phyloP scores from a whole-genome alignment of 2,888 invertebrate genomes.

The Metellina segmentata region DNA sequence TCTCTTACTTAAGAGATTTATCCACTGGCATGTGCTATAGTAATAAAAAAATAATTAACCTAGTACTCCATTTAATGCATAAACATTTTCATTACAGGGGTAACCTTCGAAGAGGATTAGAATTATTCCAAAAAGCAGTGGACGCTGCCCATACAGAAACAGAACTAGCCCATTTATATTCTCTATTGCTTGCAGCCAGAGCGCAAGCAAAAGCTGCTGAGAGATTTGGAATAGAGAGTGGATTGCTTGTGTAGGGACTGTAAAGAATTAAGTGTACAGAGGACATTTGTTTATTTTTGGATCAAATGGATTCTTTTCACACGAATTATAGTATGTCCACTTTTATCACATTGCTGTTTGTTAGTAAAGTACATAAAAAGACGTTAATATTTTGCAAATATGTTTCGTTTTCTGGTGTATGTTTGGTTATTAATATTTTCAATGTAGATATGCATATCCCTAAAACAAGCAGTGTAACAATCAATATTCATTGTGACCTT shows the following conservation, averaged over 20 bases:
- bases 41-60: too few species aligned
- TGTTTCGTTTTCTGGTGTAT: neutral
- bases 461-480: neutral
- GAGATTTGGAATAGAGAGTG: slow-evolving; percentile 67
- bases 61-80: neutral
- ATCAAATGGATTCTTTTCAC: slow-evolving; percentile 35
- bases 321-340: slow-evolving; percentile 4
- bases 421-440: neutral
- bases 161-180: slow-evolving; percentile 94
- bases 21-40: neutral
- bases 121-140: slow-evolving; percentile 93
- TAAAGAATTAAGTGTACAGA: slow-evolving; percentile 55
- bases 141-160: slow-evolving; percentile 90
- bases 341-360: slow-evolving; percentile 5
- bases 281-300: slow-evolving; percentile 55
- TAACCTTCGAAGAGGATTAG: slow-evolving; percentile 90
- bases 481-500: too few species aligned
- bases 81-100: slow-evolving; percentile 85
- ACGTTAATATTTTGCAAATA: neutral
- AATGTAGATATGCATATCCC: neutral
- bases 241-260: neutral
- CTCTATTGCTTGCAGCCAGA: slow-evolving; percentile 92
- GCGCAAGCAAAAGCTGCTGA: slow-evolving; percentile 84
- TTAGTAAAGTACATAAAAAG: neutral
- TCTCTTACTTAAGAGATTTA: neutral